These are phyloP conservation scores for Colaptes auratus DNA, from an alignment of 2,113 vertebrate genomes.

Conservation along the genomic window DNA sequence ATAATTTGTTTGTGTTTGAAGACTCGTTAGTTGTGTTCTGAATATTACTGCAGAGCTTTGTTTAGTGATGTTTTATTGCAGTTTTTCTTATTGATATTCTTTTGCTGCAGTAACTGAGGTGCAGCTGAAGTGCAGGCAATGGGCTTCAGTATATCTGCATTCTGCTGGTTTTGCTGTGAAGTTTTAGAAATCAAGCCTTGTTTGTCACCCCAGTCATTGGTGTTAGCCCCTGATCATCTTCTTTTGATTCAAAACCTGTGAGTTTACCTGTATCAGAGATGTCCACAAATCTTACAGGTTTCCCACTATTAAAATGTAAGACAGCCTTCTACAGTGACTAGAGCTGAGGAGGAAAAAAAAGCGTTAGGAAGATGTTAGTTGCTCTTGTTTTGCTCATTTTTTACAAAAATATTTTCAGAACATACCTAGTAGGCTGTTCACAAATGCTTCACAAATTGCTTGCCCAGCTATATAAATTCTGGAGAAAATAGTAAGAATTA, in stretches of 20 bases:
- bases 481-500: conserved; percentile 59
- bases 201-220: not conserved
- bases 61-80: not conserved
- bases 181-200: not conserved
- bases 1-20: not conserved
- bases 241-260: not conserved
- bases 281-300: not conserved
- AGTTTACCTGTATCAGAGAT: not conserved
- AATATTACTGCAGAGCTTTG: not conserved
- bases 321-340: not conserved
- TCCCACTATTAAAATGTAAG: not conserved
- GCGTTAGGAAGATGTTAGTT: not conserved
- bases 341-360: not conserved
- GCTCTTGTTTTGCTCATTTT: rapidly evolving
- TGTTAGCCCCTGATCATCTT: not conserved
- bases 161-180: not conserved
- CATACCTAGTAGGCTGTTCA: not conserved
- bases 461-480: conserved; percentile 12
- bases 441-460: conserved; percentile 25
- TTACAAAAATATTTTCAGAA: not conserved
- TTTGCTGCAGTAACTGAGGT: not conserved
- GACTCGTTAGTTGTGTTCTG: not conserved
- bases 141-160: not conserved
- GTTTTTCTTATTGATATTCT: not conserved
- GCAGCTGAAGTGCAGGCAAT: not conserved